phyloP scores from a whole-genome alignment of 2,888 invertebrate genomes.

The Caenorhabditis plicata region DNA sequence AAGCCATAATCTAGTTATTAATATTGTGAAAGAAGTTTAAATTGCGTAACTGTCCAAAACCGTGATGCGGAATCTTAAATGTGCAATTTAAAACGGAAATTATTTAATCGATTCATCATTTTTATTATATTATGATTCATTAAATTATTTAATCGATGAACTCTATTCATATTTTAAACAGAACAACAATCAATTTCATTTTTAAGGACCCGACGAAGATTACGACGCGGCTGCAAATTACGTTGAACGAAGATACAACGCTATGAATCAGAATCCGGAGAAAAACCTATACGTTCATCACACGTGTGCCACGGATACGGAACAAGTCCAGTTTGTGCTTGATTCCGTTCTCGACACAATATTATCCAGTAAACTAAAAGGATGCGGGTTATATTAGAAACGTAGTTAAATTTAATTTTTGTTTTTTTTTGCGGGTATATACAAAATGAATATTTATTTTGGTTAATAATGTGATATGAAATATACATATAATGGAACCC shows the following conservation, averaged over 20 bases:
- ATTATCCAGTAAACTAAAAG: slow-evolving; percentile 62
- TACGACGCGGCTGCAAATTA: slow-evolving; percentile 44
- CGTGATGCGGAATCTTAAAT: too few relatives aligned
- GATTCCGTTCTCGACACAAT: slow-evolving; percentile 63
- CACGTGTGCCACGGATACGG: slow-evolving; percentile 61
- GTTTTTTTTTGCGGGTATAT: slow-evolving; percentile 7
- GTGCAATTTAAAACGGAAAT: too few relatives aligned
- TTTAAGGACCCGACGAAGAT: slow-evolving; percentile 45
- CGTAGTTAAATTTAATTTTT: slow-evolving; percentile 1
- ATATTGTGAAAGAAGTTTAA: too few relatives aligned
- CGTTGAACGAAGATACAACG: slow-evolving; percentile 52
- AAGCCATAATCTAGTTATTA: too few relatives aligned
- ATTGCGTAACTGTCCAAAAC: too few relatives aligned
- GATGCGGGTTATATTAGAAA: slow-evolving; percentile 60
- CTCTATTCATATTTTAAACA: too few relatives aligned
- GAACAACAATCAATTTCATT: too few relatives aligned
- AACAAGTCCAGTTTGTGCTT: slow-evolving; percentile 62
- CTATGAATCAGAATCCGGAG: slow-evolving; percentile 55
- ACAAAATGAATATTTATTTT: too few relatives aligned
- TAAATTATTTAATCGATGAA: too few relatives aligned
- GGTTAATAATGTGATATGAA: slow-evolving; percentile 8
- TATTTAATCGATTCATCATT: too few relatives aligned
- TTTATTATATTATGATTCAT: too few relatives aligned
- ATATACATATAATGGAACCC: neutral
- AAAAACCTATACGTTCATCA: slow-evolving; percentile 58